Evolutionary conservation across 2,797 vertebrate genomes (phyloP).

Genomic region (Ataeniobius toweri): DNA sequence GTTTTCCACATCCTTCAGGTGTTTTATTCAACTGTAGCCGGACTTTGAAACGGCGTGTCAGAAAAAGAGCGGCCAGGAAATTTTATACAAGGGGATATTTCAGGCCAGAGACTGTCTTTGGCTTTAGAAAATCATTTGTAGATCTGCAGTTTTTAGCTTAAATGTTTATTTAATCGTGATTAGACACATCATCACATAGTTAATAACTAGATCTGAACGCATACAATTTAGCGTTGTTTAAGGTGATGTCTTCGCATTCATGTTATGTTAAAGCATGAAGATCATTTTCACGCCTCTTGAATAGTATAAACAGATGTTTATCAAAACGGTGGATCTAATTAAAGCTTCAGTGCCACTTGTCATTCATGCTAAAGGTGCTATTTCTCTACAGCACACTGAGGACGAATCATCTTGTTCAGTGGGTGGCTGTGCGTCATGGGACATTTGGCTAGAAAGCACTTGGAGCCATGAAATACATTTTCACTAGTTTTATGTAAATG

Average conservation of each 20-base stretch:
- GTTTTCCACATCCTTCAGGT: background rate
- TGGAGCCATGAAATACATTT: conserved; percentile 17
- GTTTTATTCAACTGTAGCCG: background rate
- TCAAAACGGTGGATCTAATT: background rate
- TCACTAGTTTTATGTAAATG: conserved; percentile 9
- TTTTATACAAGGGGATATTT: too few species aligned
- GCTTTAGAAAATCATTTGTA: background rate
- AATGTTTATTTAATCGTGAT: background rate
- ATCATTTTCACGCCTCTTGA: background rate
- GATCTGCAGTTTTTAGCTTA: background rate
- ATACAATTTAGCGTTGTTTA: background rate
- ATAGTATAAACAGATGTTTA: background rate
- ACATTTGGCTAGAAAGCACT: conserved; percentile 33
- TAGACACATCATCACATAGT: background rate
- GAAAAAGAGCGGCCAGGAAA: too few species aligned
- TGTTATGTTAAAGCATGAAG: background rate
- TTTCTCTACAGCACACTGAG: conserved; percentile 3
- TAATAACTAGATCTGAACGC: too few species aligned
- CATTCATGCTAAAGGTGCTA: conserved; percentile 3
- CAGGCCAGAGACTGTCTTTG: background rate
- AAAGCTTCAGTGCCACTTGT: conserved; percentile 6
- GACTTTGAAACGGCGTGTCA: background rate
- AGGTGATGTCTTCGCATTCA: background rate
- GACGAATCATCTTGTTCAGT: conserved; percentile 26
- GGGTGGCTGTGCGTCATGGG: conserved; percentile 28